Conservation (phyloP, 2,113 vertebrate genomes). For the Pseudorectes ferrugineus region DNA sequence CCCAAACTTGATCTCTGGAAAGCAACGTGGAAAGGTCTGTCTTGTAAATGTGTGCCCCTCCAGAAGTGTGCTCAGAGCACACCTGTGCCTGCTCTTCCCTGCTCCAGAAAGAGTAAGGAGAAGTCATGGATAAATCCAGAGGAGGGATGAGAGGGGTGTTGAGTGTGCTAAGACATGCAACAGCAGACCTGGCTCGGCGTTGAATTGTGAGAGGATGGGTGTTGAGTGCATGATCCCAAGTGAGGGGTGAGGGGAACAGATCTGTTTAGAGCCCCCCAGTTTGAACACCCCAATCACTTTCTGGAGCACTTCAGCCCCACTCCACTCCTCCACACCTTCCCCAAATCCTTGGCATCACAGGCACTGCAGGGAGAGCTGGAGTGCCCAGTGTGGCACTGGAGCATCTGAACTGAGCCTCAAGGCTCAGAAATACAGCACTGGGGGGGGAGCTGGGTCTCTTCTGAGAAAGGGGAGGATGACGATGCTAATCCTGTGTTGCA, state of each 20-base stretch:
- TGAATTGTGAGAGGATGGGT: not conserved
- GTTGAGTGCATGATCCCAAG: not conserved
- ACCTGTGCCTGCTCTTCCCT: not conserved
- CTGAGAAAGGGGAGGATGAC: not conserved
- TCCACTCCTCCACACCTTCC: not conserved
- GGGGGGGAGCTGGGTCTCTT: not conserved
- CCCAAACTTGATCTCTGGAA: not conserved
- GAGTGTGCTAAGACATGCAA: not conserved
- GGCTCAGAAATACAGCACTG: not conserved
- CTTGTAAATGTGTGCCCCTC: not conserved
- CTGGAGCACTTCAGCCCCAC: not conserved
- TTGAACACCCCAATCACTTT: not conserved
- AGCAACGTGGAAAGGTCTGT: rapidly evolving
- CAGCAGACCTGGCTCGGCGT: rapidly evolving
- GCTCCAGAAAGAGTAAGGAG: rapidly evolving
- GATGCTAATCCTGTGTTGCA: not conserved
- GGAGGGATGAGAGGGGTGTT: not conserved
- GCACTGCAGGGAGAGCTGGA: not conserved
- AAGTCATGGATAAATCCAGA: not conserved
- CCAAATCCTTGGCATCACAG: not conserved
- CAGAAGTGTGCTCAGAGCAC: not conserved
- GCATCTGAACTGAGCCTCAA: not conserved
- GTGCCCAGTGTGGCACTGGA: not conserved
- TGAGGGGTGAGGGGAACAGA: rapidly evolving
- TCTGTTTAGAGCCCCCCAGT: not conserved